phyloP scores from a whole-genome alignment of 2,797 vertebrate species.

The Chromobotia macracanthus region DNA sequence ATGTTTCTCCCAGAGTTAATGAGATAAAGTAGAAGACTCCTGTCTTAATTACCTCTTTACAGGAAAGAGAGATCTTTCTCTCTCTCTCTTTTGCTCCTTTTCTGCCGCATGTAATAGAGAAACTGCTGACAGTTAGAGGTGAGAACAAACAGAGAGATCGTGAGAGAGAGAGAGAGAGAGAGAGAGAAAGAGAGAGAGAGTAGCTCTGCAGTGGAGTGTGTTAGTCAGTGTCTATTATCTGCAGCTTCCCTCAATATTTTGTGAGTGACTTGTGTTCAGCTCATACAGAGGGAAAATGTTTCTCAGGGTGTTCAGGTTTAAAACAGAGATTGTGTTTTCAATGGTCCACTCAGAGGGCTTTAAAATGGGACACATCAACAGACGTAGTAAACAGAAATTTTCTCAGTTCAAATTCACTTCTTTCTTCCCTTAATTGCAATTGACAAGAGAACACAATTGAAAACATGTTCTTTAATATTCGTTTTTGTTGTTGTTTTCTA shows the following conservation, averaged over 20 bases:
- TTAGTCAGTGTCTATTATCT: background rate
- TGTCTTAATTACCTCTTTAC: conserved; percentile 42
- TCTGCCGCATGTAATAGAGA: background rate
- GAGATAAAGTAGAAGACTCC: conserved; percentile 25
- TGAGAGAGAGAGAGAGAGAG: conserved; percentile 34
- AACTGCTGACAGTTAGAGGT: conserved; percentile 44
- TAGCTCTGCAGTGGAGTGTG: background rate
- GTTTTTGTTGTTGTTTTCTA: too few species aligned
- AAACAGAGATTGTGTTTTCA: too few species aligned
- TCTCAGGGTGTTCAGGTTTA: too few species aligned
- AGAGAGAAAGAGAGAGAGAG: conserved; percentile 20
- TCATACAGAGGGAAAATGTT: too few species aligned
- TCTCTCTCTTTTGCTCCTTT: conserved; percentile 8
- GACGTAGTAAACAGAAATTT: too few species aligned
- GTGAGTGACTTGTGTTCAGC: background rate
- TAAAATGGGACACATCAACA: too few species aligned
- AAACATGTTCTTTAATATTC: too few species aligned
- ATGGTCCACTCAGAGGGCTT: too few species aligned
- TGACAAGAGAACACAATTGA: too few species aligned
- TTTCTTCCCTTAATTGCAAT: too few species aligned
- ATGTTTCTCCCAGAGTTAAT: conserved; percentile 37
- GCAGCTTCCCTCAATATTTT: too few species aligned
- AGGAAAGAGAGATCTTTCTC: conserved; percentile 24
- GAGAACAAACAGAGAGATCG: conserved; percentile 29
- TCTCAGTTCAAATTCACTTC: too few species aligned